phyloP scores from a whole-genome alignment of 1,140 invertebrate species.

The Drosophila simulans region DNA sequence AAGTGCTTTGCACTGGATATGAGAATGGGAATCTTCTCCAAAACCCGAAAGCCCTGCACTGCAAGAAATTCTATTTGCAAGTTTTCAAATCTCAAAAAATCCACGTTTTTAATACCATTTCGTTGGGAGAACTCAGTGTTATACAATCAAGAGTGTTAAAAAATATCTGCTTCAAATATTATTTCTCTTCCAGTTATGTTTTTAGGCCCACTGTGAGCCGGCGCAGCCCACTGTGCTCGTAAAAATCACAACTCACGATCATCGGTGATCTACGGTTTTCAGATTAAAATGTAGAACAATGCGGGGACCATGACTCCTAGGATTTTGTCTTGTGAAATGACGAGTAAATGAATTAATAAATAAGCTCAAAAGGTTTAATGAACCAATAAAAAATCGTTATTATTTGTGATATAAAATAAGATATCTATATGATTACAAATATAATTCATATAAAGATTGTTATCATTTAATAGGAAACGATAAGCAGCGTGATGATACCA shows the following conservation, averaged over 20 bases:
- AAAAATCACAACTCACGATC: conserved; percentile 58
- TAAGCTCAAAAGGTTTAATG: no score
- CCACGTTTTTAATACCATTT: no score
- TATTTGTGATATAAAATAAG: no score
- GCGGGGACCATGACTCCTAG: conserved; percentile 19
- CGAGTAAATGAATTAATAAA: background rate
- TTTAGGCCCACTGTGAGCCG: conserved; percentile 7
- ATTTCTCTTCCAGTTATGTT: background rate
- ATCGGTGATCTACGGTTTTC: background rate
- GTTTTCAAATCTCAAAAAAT: background rate
- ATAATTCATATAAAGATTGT: no score
- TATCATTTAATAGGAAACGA: no score
- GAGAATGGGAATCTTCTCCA: conserved; percentile 25
- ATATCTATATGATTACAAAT: no score
- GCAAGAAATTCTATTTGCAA: background rate
- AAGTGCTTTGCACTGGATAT: conserved; percentile 58
- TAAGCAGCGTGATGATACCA: no score
- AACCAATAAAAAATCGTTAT: no score
- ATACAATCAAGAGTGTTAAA: no score
- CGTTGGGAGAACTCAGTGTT: no score
- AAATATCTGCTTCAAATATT: no score
- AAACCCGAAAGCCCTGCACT: background rate
- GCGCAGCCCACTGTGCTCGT: conserved; percentile 35
- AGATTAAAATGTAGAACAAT: conserved; percentile 37
- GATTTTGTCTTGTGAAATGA: background rate